Percentiles rank a stretch among this genome's conserved stretches.
Conservation (phyloP, 2,113 vertebrate genomes). For the Osmerus mordax region DNA sequence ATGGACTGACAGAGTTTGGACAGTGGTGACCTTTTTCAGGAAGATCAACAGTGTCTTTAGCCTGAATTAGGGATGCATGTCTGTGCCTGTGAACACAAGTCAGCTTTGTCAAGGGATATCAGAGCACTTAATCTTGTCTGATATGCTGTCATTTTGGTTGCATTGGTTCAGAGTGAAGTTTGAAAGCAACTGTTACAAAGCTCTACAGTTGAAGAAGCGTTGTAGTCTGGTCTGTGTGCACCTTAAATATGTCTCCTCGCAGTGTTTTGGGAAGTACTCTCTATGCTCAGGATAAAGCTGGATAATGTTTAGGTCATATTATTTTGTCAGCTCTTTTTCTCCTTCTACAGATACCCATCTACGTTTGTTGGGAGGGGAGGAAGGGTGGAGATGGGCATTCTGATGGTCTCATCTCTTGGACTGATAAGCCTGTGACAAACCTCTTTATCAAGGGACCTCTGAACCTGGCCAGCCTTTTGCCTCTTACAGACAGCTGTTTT, state of each 20-base stretch:
- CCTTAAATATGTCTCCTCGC: slow-evolving; percentile 31
- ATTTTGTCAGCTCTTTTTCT: too few relatives aligned
- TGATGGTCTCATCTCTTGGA: slow-evolving; percentile 61
- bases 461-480: slow-evolving; percentile 55
- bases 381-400: slow-evolving; percentile 28
- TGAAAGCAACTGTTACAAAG: slow-evolving; percentile 71
- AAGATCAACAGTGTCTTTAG: slow-evolving; percentile 61
- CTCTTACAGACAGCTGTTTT: slow-evolving; percentile 58
- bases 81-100: slow-evolving; percentile 57
- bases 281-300: slow-evolving; percentile 53
- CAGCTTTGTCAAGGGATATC: slow-evolving; percentile 55
- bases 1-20: slow-evolving; percentile 59
- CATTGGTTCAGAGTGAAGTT: slow-evolving; percentile 59
- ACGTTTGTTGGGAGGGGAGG: slow-evolving; percentile 13
- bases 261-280: slow-evolving; percentile 43
- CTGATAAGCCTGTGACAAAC: slow-evolving; percentile 64
- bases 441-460: slow-evolving; percentile 52
- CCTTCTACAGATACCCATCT: too few relatives aligned
- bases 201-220: slow-evolving; percentile 34
- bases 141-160: slow-evolving; percentile 66
- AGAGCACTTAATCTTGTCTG: slow-evolving; percentile 48
- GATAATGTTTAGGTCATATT: slow-evolving; percentile 30
- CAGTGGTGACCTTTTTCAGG: slow-evolving; percentile 59
- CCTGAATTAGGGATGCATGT: slow-evolving; percentile 67
- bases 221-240: slow-evolving; percentile 48